Base-by-base conservation (phyloP, 2,888 invertebrate species). In the Melipona beecheii region DNA sequence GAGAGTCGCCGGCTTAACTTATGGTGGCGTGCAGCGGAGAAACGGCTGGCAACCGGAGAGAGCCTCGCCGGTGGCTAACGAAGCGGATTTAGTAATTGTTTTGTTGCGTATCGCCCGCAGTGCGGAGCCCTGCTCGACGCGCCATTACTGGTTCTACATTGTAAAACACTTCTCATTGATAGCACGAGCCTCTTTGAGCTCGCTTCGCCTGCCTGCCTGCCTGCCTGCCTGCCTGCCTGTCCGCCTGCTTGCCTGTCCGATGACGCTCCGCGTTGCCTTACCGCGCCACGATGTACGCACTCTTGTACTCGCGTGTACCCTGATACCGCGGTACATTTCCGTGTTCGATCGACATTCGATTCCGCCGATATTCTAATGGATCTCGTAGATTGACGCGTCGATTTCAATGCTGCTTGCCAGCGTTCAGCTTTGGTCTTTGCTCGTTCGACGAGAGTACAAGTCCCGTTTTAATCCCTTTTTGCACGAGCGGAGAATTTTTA, bases 121-220 rank as follows among this genome's bases (percentile, higher is more conserved):
- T 78, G 85, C 82, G 64, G 72, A 71, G 87, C 81, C 56, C 79
- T 70, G 75, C 79, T 73, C 77, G 83, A 84, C 86, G 84, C 84
- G 79, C 80, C 86, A 89, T 91, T 91, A 90, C 90, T 85, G 90
- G 82, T 91, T 88, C 86, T 89, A 90, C 91, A 90, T 91, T 91
- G 91, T 91, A 91, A 92, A 92, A 92, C 90, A 91, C 85, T 88
- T 88, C 89, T 91, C 90, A 91, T 91, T 91, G 90, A 92, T 92
- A 89, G 84, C 73, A 77, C 75, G 84, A 85, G 60, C 76, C 82
- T 84, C 84, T 83, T 77, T 75, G 62, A 84, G 60, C 68, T 62
- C 2, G 74, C n/a, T 5, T 56, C 58, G n/a, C 72, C 21, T 70
- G 60, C 24, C 24, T 24, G 52, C 52, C 17, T 52, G 52, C 60